Conservation (phyloP, 2,888 invertebrate genomes). For the Drosophila diplacantha region DNA sequence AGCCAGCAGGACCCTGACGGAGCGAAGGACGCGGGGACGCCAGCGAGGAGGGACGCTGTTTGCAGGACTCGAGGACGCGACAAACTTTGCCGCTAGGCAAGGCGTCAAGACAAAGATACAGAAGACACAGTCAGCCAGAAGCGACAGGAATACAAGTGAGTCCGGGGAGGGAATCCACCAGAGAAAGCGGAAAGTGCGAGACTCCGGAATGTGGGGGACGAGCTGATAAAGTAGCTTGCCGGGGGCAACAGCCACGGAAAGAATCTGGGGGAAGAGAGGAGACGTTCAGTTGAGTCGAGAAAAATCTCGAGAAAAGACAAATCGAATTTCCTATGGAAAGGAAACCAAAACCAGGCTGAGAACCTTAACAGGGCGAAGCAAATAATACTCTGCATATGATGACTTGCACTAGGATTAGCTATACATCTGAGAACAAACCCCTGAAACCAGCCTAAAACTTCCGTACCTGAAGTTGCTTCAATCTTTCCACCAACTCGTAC, state of each 20-base stretch:
- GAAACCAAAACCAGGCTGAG: conserved; percentile 5
- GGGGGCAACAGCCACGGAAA: conserved; percentile 40
- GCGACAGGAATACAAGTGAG: conserved; percentile 14
- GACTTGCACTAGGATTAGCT: not conserved
- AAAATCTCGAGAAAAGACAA: conserved; percentile 48
- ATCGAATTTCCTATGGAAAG: conserved; percentile 55
- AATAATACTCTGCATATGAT: conserved; percentile 4
- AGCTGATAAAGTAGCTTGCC: conserved; percentile 64
- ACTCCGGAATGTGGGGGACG: conserved; percentile 20
- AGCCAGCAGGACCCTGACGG: conserved; percentile 23
- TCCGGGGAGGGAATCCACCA: too few species aligned
- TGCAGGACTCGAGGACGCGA: conserved; percentile 54
- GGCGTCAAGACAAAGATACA: conserved; percentile 48
- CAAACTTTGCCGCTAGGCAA: conserved; percentile 68
- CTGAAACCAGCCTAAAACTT: not conserved
- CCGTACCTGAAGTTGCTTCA: not conserved
- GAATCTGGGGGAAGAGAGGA: conserved; percentile 1
- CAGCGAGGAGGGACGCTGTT: not conserved
- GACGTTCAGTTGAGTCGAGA: conserved; percentile 9
- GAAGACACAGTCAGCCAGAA: conserved; percentile 26
- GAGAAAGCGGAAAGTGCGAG: conserved; percentile 5
- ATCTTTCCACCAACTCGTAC: not conserved
- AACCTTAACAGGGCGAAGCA: conserved; percentile 1
- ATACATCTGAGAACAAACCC: not conserved
- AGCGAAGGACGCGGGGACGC: conserved; percentile 13